Evolutionary conservation across 2,113 vertebrate genomes (phyloP).

Genomic region (Ctenodactylus gundi): DNA sequence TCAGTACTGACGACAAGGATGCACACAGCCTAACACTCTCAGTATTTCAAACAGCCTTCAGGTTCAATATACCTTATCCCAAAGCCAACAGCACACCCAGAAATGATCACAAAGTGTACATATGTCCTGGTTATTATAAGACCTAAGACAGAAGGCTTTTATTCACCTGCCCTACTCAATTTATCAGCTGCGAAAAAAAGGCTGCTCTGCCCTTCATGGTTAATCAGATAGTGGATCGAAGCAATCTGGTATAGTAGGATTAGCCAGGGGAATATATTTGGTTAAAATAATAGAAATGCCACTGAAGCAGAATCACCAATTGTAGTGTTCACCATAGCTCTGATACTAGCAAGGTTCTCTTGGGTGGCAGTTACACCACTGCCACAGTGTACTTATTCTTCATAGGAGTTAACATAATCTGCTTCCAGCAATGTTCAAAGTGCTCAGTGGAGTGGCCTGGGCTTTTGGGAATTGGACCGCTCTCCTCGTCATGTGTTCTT

Average conservation of each 20-base stretch:
- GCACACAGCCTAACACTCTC: neutral
- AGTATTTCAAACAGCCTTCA: neutral
- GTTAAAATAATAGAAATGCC: slow-evolving; percentile 1
- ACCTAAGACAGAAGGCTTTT: neutral
- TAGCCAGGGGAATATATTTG: neutral
- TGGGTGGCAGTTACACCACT: neutral
- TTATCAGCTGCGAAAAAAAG: neutral
- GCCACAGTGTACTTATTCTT: neutral
- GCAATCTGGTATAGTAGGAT: neutral
- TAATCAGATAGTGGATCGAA: neutral
- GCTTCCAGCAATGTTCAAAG: slow-evolving; percentile 8
- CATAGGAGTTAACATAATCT: neutral
- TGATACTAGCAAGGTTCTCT: slow-evolving; percentile 4
- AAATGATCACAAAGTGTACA: neutral
- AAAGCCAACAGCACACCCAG: neutral
- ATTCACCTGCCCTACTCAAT: neutral
- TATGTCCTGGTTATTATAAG: neutral
- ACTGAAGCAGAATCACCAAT: neutral
- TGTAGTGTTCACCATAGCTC: neutral
- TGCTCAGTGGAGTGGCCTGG: neutral
- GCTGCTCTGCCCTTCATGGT: neutral
- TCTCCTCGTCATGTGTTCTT: neutral
- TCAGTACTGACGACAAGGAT: neutral
- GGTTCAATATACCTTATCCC: neutral
- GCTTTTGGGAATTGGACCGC: neutral